Conservation (phyloP, 2,888 invertebrate species). For the Myopa tessellatipennis region DNA sequence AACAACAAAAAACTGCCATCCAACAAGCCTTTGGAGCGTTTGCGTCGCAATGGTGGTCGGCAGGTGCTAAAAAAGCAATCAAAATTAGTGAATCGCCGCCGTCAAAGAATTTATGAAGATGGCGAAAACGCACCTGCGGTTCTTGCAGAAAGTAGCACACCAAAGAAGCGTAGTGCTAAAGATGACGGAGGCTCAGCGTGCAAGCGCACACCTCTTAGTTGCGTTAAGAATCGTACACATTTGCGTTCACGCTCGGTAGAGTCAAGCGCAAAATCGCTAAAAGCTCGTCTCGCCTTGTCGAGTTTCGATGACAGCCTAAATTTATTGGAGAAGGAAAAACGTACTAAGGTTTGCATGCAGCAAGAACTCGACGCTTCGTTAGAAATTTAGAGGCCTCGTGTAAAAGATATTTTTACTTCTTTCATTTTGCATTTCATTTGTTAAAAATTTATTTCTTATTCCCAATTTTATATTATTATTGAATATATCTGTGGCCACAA, state of each 20-base stretch:
- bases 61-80: conserved; percentile 44
- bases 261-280: conserved; percentile 50
- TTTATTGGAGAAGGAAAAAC: conserved; percentile 36
- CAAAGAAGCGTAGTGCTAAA: conserved; percentile 41
- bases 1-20: conserved; percentile 18
- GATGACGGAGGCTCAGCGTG: not conserved
- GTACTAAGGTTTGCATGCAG: conserved; percentile 3
- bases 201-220: conserved; percentile 61
- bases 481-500: not conserved
- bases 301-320: conserved; percentile 58
- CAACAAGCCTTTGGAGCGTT: conserved; percentile 60
- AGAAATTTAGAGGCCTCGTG: conserved; percentile 23
- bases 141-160: conserved; percentile 46
- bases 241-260: conserved; percentile 59
- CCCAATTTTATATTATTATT: not conserved
- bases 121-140: conserved; percentile 44
- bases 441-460: conserved; percentile 1
- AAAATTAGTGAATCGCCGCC: conserved; percentile 45
- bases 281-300: conserved; percentile 52
- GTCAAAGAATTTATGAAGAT: conserved; percentile 58
- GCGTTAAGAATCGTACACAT: conserved; percentile 59
- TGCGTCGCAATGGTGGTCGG: conserved; percentile 47
- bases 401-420: not conserved
- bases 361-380: conserved; percentile 24
- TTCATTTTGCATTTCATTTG: conserved; percentile 9